Percentiles rank a stretch among this genome's conserved stretches.
These are phyloP conservation scores for Pteropus alecto DNA, from an alignment of 2,113 vertebrate genomes.

Conservation along the genomic window DNA sequence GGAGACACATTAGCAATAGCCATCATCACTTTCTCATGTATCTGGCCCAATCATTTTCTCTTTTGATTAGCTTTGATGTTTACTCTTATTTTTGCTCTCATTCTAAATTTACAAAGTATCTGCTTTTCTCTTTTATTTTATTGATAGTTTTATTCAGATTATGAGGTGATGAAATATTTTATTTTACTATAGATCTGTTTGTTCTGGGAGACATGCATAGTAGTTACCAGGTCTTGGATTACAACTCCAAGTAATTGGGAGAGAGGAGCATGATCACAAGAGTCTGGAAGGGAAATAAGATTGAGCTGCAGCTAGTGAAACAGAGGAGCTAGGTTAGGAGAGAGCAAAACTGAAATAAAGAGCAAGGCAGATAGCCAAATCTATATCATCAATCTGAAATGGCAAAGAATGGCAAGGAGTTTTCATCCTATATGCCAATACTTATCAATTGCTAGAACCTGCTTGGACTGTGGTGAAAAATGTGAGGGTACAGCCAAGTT, in stretches of 20 bases:
- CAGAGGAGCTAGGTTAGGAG: neutral
- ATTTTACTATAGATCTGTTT: neutral
- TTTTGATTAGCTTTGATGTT: neutral
- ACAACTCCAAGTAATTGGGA: neutral
- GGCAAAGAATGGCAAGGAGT: neutral
- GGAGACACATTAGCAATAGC: neutral
- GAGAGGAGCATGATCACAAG: neutral
- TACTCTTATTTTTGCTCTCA: neutral
- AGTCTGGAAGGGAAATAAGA: neutral
- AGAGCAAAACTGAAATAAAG: neutral
- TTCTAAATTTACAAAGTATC: neutral
- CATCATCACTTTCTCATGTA: neutral
- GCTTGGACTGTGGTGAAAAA: neutral
- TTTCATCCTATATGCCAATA: neutral
- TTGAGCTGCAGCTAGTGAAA: neutral
- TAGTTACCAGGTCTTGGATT: neutral
- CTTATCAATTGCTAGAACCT: neutral
- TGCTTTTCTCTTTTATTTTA: conserved; percentile 13
- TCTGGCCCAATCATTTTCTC: neutral
- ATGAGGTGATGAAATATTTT: neutral
- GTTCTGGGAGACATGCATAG: neutral
- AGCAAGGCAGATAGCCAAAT: neutral
- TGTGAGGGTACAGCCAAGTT: neutral
- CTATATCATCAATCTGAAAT: neutral
- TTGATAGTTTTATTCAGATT: neutral